Conservation (phyloP, 2,113 vertebrate species). For the Hirundichthys speculiger region DNA sequence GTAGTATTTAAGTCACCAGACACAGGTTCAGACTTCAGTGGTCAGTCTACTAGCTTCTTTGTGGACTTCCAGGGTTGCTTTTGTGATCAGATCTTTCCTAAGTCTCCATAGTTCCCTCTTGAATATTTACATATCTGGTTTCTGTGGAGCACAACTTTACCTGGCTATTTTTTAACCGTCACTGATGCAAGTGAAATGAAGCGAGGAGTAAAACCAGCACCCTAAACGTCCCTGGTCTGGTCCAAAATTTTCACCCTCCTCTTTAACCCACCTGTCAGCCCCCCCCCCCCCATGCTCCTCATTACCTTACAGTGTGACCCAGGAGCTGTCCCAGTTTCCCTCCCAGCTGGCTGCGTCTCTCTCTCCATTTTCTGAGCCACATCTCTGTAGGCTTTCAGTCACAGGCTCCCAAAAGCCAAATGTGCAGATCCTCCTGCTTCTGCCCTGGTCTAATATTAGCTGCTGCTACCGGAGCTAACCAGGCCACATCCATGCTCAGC, state of each 20-base stretch:
- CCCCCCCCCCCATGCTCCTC: background rate
- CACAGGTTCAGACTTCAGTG: too few relatives aligned
- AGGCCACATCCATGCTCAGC: slow-evolving; percentile 59
- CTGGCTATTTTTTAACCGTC: too few relatives aligned
- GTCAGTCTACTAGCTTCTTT: too few relatives aligned
- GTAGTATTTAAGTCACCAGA: too few relatives aligned
- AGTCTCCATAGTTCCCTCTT: too few relatives aligned
- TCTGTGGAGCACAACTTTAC: too few relatives aligned
- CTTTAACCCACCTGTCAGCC: background rate
- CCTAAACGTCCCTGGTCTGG: too few relatives aligned
- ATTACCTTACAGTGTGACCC: slow-evolving; percentile 46
- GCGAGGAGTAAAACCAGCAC: too few relatives aligned
- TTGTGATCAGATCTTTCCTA: too few relatives aligned
- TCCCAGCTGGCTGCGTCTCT: slow-evolving; percentile 41
- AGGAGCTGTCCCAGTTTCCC: slow-evolving; percentile 68
- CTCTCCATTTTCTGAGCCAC: slow-evolving; percentile 66
- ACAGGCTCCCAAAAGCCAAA: slow-evolving; percentile 66
- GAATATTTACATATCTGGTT: too few relatives aligned
- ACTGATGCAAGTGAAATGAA: too few relatives aligned
- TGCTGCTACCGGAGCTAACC: slow-evolving; percentile 56
- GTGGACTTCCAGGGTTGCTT: too few relatives aligned
- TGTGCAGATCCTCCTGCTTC: slow-evolving; percentile 41
- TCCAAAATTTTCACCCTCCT: background rate
- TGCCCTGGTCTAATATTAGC: slow-evolving; percentile 75
- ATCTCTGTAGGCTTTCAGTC: slow-evolving; percentile 70